Evolutionary conservation across 2,797 vertebrate species (phyloP).

Genomic region (Esox lucius): DNA sequence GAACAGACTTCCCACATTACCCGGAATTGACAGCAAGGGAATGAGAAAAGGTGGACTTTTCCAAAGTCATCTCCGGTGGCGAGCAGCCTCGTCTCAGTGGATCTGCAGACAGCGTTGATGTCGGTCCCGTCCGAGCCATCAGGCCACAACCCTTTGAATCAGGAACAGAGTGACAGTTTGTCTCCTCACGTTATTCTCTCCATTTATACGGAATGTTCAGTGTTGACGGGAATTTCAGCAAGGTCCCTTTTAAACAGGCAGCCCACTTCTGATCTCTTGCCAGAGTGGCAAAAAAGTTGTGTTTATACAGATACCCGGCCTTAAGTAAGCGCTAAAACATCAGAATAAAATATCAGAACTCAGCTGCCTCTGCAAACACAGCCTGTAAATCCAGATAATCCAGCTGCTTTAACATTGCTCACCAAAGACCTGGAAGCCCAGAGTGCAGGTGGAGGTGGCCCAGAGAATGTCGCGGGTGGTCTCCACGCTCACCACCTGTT

Average conservation of each 20-base stretch:
- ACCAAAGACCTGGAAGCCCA: conserved; percentile 97
- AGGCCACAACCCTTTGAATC: conserved; percentile 88
- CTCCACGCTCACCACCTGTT: conserved; percentile 96
- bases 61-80: conserved; percentile 97
- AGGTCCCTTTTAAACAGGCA: not conserved
- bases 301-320: too few species aligned
- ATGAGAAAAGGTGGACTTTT: conserved; percentile 96
- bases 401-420: conserved; percentile 42
- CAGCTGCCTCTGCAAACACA: not conserved
- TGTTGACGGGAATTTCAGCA: not conserved
- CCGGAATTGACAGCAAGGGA: conserved; percentile 93
- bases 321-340: too few species aligned
- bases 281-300: not conserved
- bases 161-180: not conserved
- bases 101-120: conserved; percentile 91
- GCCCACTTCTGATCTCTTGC: not conserved
- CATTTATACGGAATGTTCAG: not conserved
- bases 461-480: conserved; percentile 92
- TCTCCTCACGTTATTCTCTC: not conserved
- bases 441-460: conserved; percentile 89
- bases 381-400: not conserved
- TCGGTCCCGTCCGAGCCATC: conserved; percentile 97
- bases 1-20: conserved; percentile 67
- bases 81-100: conserved; percentile 83
- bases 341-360: not conserved